These are phyloP conservation scores for Poecile atricapillus DNA, from an alignment of 2,113 vertebrate species.

Conservation along the genomic window DNA sequence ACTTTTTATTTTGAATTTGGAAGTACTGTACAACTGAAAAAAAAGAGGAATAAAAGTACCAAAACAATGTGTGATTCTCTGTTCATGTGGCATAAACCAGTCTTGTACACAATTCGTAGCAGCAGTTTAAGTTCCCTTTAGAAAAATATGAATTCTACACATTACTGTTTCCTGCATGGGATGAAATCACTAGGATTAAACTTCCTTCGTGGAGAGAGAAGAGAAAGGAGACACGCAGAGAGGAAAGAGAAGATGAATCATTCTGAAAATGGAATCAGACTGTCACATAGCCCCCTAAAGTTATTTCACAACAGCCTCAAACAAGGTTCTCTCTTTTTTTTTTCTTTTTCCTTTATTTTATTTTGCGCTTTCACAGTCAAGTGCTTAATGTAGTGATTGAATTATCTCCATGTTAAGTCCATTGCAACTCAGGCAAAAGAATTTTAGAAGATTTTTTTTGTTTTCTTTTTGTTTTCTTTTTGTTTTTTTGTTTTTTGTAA, in stretches of 20 bases:
- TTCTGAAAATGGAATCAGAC: conserved; percentile 61
- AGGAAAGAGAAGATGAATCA: conserved; percentile 36
- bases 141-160: conserved; percentile 81
- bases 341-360: conserved; percentile 30
- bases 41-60: conserved; percentile 79
- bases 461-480: conserved; percentile 40
- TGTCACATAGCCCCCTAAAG: conserved; percentile 44
- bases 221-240: conserved; percentile 24
- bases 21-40: conserved; percentile 82
- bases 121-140: conserved; percentile 88
- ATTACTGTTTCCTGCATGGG: conserved; percentile 78
- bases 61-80: conserved; percentile 81
- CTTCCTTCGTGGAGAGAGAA: conserved; percentile 73
- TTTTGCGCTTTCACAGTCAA: conserved; percentile 86
- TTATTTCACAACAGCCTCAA: conserved; percentile 48
- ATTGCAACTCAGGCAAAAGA: conserved; percentile 84
- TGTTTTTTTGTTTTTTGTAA: conserved; percentile 72
- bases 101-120: conserved; percentile 82
- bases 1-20: conserved; percentile 84
- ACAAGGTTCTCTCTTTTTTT: conserved; percentile 39
- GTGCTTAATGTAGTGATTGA: conserved; percentile 96
- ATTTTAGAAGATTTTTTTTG: conserved; percentile 78
- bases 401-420: conserved; percentile 77
- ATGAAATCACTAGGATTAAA: conserved; percentile 75
- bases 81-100: conserved; percentile 83